Evolutionary conservation across 2,888 invertebrate species (phyloP).

Genomic region (Eucriotettix oculatus): DNA sequence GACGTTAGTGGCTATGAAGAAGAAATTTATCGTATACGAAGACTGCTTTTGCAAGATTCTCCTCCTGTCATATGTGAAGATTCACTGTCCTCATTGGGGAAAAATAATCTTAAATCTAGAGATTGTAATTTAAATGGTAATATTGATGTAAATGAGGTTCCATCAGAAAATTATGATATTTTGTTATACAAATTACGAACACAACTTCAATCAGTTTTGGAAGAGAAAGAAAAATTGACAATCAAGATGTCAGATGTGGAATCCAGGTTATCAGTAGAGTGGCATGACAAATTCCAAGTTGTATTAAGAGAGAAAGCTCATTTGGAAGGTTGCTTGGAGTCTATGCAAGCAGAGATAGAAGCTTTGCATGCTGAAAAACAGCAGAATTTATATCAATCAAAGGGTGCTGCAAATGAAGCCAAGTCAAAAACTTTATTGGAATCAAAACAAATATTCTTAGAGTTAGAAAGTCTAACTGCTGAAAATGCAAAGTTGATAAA

Average conservation of each 20-base stretch:
- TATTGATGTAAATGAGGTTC: neutral
- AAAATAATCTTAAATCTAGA: neutral
- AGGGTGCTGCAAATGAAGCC: neutral
- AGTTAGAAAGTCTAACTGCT: neutral
- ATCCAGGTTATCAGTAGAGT: slow-evolving; percentile 5
- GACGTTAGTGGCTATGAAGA: slow-evolving; percentile 14
- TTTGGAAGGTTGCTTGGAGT: slow-evolving; percentile 9
- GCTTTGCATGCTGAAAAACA: neutral
- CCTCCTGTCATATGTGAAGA: neutral
- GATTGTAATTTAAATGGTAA: too few relatives aligned
- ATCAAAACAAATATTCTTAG: neutral
- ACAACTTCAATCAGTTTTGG: slow-evolving; percentile 6
- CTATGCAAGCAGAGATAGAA: slow-evolving; percentile 6
- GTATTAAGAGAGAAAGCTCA: slow-evolving; percentile 8
- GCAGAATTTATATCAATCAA: neutral
- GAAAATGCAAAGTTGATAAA: slow-evolving; percentile 1
- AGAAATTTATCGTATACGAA: slow-evolving; percentile 12
- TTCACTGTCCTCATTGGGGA: neutral
- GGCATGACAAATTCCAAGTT: slow-evolving; percentile 10
- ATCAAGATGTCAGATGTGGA: slow-evolving; percentile 1
- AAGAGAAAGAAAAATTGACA: slow-evolving; percentile 9
- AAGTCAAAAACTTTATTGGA: neutral
- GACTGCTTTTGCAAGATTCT: slow-evolving; percentile 9
- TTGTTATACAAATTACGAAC: slow-evolving; percentile 1
- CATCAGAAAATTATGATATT: slow-evolving; percentile 1